Conservation (phyloP, 2,888 invertebrate species). For the Limnephilus marmoratus region DNA sequence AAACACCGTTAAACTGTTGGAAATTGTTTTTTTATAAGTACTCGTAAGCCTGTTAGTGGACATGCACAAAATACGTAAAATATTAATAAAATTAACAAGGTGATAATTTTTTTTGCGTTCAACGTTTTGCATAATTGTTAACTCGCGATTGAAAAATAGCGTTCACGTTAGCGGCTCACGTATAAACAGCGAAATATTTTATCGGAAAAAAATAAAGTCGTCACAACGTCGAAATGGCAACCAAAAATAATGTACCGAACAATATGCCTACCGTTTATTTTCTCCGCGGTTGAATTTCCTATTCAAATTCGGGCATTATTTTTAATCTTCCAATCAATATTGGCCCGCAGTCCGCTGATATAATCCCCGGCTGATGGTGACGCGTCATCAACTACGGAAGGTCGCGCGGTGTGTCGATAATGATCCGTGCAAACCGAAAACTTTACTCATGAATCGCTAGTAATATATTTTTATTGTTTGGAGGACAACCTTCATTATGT, state of each 20-base stretch:
- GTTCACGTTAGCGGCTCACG: not conserved
- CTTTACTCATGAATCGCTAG: not conserved
- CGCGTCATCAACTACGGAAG: not conserved
- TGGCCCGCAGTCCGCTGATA: not conserved
- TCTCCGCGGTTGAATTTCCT: not conserved
- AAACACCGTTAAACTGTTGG: no score
- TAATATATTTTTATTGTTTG: not conserved
- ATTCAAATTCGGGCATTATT: slow-evolving; percentile 20
- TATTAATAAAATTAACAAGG: not conserved
- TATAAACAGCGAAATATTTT: not conserved
- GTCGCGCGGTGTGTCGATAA: not conserved
- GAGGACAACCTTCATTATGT: no score
- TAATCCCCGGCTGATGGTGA: not conserved
- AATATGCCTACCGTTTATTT: not conserved
- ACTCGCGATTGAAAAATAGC: not conserved
- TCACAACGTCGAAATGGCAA: not conserved
- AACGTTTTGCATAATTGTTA: not conserved
- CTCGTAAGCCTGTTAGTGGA: no score
- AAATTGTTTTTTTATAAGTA: no score
- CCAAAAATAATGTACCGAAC: not conserved
- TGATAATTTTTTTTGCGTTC: no score
- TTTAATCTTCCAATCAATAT: slow-evolving; percentile 15
- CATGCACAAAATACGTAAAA: no score
- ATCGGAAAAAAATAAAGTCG: not conserved
- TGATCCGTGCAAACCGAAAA: not conserved